phyloP scores from a whole-genome alignment of 2,113 vertebrate genomes.

The Desmodus rotundus region DNA sequence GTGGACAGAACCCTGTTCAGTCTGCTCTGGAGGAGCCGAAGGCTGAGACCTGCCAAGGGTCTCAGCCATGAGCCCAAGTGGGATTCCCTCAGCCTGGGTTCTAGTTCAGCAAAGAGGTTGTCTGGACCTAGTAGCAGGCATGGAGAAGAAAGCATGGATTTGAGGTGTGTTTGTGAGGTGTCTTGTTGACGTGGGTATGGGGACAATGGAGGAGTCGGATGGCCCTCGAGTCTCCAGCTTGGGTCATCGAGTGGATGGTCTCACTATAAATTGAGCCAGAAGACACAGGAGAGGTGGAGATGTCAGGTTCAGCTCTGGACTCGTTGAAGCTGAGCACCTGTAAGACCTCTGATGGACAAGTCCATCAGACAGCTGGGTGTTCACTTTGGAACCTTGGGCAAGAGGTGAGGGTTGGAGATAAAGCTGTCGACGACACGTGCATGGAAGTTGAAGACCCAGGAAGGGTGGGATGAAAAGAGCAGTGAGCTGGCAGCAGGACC shows the following conservation, averaged over 20 bases:
- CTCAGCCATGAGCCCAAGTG: background rate
- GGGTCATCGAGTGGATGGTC: background rate
- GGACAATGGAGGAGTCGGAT: background rate
- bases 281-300: background rate
- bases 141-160: background rate
- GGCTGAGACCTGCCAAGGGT: background rate
- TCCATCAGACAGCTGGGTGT: background rate
- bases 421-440: background rate
- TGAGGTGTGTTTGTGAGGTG: background rate
- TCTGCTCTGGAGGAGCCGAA: background rate
- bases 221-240: background rate
- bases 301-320: background rate
- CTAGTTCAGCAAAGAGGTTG: background rate
- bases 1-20: background rate
- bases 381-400: background rate
- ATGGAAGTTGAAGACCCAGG: background rate
- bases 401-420: background rate
- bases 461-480: background rate
- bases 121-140: background rate
- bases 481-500: background rate
- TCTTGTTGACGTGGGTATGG: background rate
- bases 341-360: fast-evolving
- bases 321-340: background rate
- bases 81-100: background rate
- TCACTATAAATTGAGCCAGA: background rate